Conservation (phyloP, 2,797 vertebrate species). For the Smutsia temminckii region DNA sequence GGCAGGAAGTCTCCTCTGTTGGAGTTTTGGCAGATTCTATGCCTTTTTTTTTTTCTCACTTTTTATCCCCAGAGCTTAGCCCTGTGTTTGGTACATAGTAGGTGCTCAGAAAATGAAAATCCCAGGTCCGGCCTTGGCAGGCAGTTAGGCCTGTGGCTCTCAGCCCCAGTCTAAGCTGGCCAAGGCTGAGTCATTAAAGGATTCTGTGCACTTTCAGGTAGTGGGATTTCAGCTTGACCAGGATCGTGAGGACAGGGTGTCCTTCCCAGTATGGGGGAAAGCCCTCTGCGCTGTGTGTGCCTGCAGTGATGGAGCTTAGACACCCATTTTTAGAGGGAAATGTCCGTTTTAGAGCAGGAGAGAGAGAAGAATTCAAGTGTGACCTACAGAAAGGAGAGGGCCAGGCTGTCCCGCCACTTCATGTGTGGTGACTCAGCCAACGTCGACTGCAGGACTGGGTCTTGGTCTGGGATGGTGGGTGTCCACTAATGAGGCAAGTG, state of each 20-base stretch:
- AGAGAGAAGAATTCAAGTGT: not conserved
- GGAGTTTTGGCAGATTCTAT: not conserved
- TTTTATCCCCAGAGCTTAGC: not conserved
- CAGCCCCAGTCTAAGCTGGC: not conserved
- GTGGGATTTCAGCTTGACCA: not conserved
- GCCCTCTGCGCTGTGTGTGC: not conserved
- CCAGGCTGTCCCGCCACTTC: not conserved
- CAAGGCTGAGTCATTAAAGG: conserved; percentile 23
- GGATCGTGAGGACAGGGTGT: not conserved
- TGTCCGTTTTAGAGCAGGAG: not conserved
- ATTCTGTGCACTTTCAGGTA: conserved; percentile 11
- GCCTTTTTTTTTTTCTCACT: not conserved
- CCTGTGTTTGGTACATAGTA: not conserved
- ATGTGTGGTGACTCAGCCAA: not conserved
- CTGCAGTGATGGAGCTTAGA: not conserved
- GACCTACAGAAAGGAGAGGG: not conserved
- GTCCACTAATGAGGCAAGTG: conserved; percentile 57
- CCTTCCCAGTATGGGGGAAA: not conserved
- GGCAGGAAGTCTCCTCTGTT: not conserved
- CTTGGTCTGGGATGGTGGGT: conserved; percentile 53
- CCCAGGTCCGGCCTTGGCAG: not conserved
- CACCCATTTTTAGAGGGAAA: not conserved
- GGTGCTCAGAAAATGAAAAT: conserved; percentile 39
- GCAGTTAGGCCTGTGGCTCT: not conserved
- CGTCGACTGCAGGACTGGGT: conserved; percentile 11